These are phyloP conservation scores for Hoplostethus atlanticus DNA, from an alignment of 2,797 vertebrate genomes.

Conservation along the genomic window DNA sequence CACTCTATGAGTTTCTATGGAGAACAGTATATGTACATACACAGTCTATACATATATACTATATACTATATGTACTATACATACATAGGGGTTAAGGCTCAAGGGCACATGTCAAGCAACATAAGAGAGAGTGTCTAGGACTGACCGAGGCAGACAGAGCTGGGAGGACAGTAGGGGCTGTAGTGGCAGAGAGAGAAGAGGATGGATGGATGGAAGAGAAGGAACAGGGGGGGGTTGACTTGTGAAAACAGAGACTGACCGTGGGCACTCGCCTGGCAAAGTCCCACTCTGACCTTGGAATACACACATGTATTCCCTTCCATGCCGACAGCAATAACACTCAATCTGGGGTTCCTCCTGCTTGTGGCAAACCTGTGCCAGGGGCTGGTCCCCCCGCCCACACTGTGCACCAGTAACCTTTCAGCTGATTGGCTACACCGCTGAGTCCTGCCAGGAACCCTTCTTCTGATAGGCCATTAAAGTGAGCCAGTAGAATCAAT, in stretches of 20 bases:
- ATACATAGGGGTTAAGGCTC: neutral
- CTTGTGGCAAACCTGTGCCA: constrained; percentile 43
- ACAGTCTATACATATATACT: neutral
- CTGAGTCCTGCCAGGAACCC: constrained; percentile 14
- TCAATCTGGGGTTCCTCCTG: constrained; percentile 47
- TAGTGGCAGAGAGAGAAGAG: too few species aligned
- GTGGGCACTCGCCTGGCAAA: neutral
- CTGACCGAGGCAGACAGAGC: neutral
- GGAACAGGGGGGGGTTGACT: neutral
- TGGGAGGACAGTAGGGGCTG: neutral
- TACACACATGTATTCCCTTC: constrained; percentile 18
- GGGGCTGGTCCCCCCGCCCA: constrained; percentile 39
- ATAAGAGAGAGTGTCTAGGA: neutral
- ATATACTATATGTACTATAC: too few species aligned
- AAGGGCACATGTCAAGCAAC: neutral
- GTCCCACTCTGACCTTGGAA: constrained; percentile 50
- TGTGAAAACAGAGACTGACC: constrained; percentile 5
- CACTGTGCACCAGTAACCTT: constrained; percentile 32
- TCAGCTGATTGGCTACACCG: constrained; percentile 58
- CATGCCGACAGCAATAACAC: constrained; percentile 54
- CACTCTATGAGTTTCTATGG: neutral
- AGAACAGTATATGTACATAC: neutral
- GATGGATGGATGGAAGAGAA: neutral
- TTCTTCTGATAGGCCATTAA: constrained; percentile 41
- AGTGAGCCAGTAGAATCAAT: constrained; percentile 22